Base-by-base conservation (phyloP, 1,140 invertebrate genomes). In the Plutomurus gul region DNA sequence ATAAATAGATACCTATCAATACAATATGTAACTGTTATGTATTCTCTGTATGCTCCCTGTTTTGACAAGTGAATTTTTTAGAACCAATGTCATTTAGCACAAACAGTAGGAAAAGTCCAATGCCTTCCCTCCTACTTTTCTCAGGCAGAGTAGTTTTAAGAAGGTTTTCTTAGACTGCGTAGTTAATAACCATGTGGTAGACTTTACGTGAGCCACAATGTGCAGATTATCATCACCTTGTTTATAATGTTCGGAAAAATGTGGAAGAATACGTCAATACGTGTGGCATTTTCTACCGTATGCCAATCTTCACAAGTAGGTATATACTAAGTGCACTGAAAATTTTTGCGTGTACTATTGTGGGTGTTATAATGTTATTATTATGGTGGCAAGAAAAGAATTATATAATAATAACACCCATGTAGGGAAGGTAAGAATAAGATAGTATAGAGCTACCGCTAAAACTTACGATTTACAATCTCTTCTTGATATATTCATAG, bases 101-200 rank as follows among this genome's bases (percentile, higher is more conserved):
- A 30, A n/a, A 30, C 51, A 27, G 33, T 60, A 60, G 51, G 51
- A 60, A 60, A 60, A 60, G 16, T 30, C 22, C 51, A 60, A 60
- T 60, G 51, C 27, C 51, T 60, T 60, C 51, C 27, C 51, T 60
- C 51, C 51, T 60, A 13, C 51, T 60, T 60, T 60, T 60, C 51
- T 33, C 51, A 60, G 20, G n/a, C 51, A 49, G 6, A 49, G 18
- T 6, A 47, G 2, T 7, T 27, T 30, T 25, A 60, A 10, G 16
- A 65, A 65, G 56, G 16, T 65, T 30, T n/a, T 43, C n/a, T 43
- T 43, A 13, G 39, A 43, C n/a, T n/a, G n/a, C n/a, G n/a, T n/a
- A n/a, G 39, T 13, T 43, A 13, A 2, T 8, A 1, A n/a, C 39
- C 39, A 13, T n/a, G 1, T 43, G 39, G 39, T n/a, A 43, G 11